A percentile compares a stretch with the other conserved stretches of the same genome.
Evolutionary conservation across 2,888 invertebrate genomes (phyloP).

Genomic region (Epistrophella euchroma): DNA sequence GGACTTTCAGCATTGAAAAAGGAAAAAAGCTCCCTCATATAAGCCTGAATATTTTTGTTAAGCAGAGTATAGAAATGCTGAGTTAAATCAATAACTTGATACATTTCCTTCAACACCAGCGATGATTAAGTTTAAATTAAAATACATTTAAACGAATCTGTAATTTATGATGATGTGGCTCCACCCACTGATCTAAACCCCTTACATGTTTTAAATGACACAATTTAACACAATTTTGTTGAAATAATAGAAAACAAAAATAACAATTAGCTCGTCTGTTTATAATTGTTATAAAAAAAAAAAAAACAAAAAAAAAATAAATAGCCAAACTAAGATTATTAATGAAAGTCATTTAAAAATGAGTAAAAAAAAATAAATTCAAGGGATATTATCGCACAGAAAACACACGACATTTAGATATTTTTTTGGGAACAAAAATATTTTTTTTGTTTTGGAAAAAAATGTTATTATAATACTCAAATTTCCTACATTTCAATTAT

Average conservation of each 20-base stretch:
- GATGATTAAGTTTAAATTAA: no score
- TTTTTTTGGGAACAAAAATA: constrained; percentile 50
- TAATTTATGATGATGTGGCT: no score
- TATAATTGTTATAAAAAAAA: constrained; percentile 57
- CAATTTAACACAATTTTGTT: constrained; percentile 16
- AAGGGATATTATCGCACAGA: constrained; percentile 69
- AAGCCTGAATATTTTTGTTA: no score
- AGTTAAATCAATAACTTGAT: no score
- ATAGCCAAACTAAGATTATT: constrained; percentile 46
- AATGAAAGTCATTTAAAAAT: constrained; percentile 48
- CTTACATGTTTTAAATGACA: not conserved
- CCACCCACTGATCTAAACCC: no score
- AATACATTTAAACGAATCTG: no score
- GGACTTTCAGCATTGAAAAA: no score
- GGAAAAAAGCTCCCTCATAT: no score
- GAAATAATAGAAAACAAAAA: constrained; percentile 43
- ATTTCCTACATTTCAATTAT: constrained; percentile 70
- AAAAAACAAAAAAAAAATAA: constrained; percentile 17
- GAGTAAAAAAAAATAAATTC: constrained; percentile 3
- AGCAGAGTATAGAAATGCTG: no score
- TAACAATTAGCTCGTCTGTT: constrained; percentile 58
- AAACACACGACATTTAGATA: constrained; percentile 77
- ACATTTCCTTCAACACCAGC: no score
- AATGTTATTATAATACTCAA: constrained; percentile 38
- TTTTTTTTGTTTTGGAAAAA: constrained; percentile 35